Percentiles rank a stretch among this genome's conserved stretches.
Conservation (phyloP, 2,797 vertebrate species). For the Gymnothorax javanicus region DNA sequence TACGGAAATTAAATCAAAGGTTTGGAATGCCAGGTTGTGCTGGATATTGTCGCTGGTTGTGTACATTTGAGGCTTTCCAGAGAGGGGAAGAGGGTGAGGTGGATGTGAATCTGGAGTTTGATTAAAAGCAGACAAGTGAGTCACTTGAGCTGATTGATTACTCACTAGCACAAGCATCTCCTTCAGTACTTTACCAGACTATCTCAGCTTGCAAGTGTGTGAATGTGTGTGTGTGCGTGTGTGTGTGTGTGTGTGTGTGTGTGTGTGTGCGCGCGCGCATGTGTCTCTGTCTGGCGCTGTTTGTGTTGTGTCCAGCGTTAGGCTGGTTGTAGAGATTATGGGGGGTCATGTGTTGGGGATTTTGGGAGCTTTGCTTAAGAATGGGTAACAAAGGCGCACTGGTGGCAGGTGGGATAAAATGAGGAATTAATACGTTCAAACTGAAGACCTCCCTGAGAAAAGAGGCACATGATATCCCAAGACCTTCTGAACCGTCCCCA, state of each 20-base stretch:
- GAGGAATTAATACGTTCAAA: constrained; percentile 2
- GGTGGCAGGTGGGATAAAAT: constrained; percentile 41
- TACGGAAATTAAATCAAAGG: not conserved
- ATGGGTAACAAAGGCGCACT: constrained; percentile 53
- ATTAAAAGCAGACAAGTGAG: constrained; percentile 38
- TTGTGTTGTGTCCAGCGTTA: not conserved
- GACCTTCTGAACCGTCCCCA: constrained; percentile 2
- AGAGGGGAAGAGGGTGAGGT: not conserved
- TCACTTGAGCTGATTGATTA: constrained; percentile 38
- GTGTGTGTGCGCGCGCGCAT: not conserved
- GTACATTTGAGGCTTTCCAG: not conserved
- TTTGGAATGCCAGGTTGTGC: not conserved
- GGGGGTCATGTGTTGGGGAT: constrained; percentile 74
- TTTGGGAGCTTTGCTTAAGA: constrained; percentile 68
- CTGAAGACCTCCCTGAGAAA: constrained; percentile 10
- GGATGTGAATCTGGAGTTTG: constrained; percentile 1
- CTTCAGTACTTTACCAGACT: constrained; percentile 38
- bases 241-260: not conserved
- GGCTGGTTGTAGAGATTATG: constrained; percentile 54
- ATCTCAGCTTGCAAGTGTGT: not conserved
- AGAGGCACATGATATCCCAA: constrained; percentile 3
- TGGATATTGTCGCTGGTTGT: not conserved
- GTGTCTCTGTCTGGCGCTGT: not conserved
- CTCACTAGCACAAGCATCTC: constrained; percentile 47
- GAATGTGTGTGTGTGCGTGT: not conserved